phyloP scores from a whole-genome alignment of 2,888 invertebrate species.

The Coecobrya sp. region DNA sequence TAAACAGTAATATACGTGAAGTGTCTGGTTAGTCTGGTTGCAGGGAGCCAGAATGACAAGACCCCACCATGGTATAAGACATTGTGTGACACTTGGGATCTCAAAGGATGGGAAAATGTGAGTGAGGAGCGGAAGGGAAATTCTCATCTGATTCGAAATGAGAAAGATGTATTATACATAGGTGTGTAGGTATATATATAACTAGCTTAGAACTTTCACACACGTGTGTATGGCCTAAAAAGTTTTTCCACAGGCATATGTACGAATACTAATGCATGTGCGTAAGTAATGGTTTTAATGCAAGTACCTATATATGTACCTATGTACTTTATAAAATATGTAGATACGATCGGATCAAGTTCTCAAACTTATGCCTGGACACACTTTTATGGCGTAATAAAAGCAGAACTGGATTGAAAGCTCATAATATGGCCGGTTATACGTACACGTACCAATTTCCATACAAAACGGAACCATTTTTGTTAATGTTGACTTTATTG shows the following conservation, averaged over 20 bases:
- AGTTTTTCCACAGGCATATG: not conserved
- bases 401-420: slow-evolving; percentile 45
- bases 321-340: slow-evolving; percentile 34
- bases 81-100: slow-evolving; percentile 39
- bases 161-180: not conserved
- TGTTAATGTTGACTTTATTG: slow-evolving; percentile 71
- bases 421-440: slow-evolving; percentile 33
- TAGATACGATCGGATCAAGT: slow-evolving; percentile 4
- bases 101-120: slow-evolving; percentile 34
- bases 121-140: slow-evolving; percentile 10
- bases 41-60: slow-evolving; percentile 17
- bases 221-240: slow-evolving; percentile 5
- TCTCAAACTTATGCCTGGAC: slow-evolving; percentile 35
- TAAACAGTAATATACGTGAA: not conserved
- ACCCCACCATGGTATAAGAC: not conserved
- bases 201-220: not conserved
- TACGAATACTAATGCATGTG: not conserved
- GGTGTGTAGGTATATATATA: not conserved
- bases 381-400: slow-evolving; percentile 41
- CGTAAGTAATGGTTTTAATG: not conserved
- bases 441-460: slow-evolving; percentile 50
- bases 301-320: not conserved
- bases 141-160: slow-evolving; percentile 53
- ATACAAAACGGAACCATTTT: slow-evolving; percentile 67
- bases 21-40: not conserved